Evolutionary conservation across 1,140 invertebrate species (phyloP).

Genomic region (Euura lappo): DNA sequence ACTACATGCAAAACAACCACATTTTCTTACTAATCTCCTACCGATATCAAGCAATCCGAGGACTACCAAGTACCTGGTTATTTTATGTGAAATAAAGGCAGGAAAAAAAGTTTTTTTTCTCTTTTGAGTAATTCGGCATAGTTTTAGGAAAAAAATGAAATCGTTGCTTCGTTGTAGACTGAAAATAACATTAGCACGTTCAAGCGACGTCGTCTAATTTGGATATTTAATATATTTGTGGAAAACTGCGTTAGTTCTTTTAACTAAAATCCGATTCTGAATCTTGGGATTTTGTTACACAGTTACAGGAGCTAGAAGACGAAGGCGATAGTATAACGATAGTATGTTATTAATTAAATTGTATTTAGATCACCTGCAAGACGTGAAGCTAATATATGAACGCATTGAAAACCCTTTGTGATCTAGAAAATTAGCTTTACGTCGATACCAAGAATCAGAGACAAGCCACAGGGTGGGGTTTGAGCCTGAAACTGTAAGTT

Average conservation of each 20-base stretch:
- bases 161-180: no score
- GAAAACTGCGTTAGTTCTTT: no score
- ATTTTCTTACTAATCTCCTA: slow-evolving; percentile 52
- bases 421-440: background rate
- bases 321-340: background rate
- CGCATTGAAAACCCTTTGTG: slow-evolving; percentile 25
- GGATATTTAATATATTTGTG: no score
- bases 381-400: slow-evolving; percentile 27
- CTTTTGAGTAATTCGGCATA: no score
- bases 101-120: background rate
- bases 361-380: slow-evolving; percentile 25
- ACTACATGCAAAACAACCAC: slow-evolving; percentile 66
- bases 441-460: slow-evolving; percentile 3
- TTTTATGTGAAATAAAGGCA: background rate
- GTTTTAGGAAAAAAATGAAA: no score
- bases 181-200: no score
- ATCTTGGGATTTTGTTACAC: background rate
- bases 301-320: background rate
- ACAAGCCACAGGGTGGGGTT: background rate
- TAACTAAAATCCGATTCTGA: background rate
- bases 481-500: background rate
- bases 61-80: slow-evolving; percentile 1
- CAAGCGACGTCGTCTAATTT: no score
- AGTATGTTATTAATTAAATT: slow-evolving; percentile 20
- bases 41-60: slow-evolving; percentile 25